Evolutionary conservation across 2,797 vertebrate genomes (phyloP).

Genomic region (Peromyscus attwateri): DNA sequence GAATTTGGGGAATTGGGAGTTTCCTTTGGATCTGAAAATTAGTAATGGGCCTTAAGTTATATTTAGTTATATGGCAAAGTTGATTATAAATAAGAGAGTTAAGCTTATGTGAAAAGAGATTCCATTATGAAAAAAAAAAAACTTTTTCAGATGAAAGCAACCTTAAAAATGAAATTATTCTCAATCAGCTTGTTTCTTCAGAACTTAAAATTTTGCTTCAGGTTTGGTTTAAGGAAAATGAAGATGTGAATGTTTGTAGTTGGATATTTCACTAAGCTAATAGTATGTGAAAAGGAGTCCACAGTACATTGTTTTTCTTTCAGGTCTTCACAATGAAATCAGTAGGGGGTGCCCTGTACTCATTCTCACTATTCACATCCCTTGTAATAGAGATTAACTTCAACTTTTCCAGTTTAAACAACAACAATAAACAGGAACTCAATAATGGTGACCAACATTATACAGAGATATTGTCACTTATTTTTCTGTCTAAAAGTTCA

Average conservation of each 20-base stretch:
- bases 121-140: neutral
- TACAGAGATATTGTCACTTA: neutral
- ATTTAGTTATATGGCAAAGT: neutral
- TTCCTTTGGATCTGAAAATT: neutral
- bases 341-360: neutral
- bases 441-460: neutral
- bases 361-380: neutral
- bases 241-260: neutral
- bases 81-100: slow-evolving; percentile 22
- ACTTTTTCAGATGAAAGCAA: neutral
- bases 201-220: slow-evolving; percentile 27
- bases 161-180: neutral
- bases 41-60: neutral
- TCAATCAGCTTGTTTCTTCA: neutral
- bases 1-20: neutral
- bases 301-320: neutral
- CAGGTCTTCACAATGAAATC: neutral
- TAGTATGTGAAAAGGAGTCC: neutral
- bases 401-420: neutral
- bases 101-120: neutral
- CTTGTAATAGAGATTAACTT: neutral
- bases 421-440: neutral
- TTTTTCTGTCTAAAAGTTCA: neutral
- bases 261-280: slow-evolving; percentile 18
- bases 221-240: neutral